Percentiles rank a stretch among this genome's conserved stretches.
These are phyloP conservation scores for Drosophila dunni DNA, from an alignment of 1,140 invertebrate genomes.

Conservation along the genomic window DNA sequence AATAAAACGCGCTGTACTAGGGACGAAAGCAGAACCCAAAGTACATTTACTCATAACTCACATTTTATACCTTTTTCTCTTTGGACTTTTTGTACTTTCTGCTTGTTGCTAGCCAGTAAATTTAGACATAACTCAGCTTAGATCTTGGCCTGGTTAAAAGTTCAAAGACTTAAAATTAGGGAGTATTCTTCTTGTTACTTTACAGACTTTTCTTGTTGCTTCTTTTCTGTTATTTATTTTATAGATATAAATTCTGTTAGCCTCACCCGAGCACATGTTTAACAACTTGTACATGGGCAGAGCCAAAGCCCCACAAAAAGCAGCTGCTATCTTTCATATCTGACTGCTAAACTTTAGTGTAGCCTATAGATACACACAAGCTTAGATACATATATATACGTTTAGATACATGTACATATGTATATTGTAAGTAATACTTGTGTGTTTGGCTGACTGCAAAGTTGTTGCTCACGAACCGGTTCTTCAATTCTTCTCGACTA, in stretches of 20 bases:
- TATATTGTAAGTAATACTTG: not conserved
- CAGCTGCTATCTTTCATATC: constrained; percentile 71
- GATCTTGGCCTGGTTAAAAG: constrained; percentile 30
- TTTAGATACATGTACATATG: not conserved
- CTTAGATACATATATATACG: constrained; percentile 43
- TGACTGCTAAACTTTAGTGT: constrained; percentile 73
- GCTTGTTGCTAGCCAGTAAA: constrained; percentile 28
- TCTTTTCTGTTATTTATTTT: constrained; percentile 50
- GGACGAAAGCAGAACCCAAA: not conserved
- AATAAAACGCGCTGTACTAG: no score
- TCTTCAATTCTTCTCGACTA: constrained; percentile 55
- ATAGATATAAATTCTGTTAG: constrained; percentile 22
- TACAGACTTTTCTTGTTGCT: not conserved
- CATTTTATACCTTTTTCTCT: not conserved
- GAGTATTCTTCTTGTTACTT: constrained; percentile 8
- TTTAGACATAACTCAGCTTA: constrained; percentile 13
- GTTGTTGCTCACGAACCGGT: constrained; percentile 73
- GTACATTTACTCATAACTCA: constrained; percentile 4
- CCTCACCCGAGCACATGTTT: constrained; percentile 52
- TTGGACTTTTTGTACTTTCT: constrained; percentile 1
- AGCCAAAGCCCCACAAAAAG: constrained; percentile 64
- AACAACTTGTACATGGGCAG: constrained; percentile 52
- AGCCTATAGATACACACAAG: constrained; percentile 40
- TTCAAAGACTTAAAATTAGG: constrained; percentile 45
- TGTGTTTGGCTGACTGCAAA: constrained; percentile 39